These are phyloP conservation scores for Stenodera caucasica DNA, from an alignment of 2,888 invertebrate species.

Conservation along the genomic window DNA sequence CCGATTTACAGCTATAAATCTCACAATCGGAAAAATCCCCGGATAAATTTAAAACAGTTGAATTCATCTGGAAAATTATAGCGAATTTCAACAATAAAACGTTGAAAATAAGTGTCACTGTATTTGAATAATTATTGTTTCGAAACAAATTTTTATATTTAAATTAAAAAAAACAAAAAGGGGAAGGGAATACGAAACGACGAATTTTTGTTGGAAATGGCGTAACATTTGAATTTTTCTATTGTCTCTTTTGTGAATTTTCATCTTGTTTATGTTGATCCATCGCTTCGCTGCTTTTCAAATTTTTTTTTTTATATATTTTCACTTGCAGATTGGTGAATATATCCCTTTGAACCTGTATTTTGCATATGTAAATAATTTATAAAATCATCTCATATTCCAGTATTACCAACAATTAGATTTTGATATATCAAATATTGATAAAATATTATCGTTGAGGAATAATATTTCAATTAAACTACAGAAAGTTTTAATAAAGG, in stretches of 20 bases:
- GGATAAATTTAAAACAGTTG: not conserved
- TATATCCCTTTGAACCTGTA: conserved; percentile 1
- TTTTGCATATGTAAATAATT: conserved; percentile 7
- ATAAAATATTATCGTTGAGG: not conserved
- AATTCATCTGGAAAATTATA: not conserved
- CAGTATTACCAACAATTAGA: no score
- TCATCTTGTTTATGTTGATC: not conserved
- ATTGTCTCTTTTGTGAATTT: not conserved
- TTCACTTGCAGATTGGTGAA: not conserved
- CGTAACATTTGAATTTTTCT: not conserved
- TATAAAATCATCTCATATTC: not conserved
- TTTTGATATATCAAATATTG: not conserved
- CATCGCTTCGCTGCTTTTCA: not conserved
- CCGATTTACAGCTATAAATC: conserved; percentile 5
- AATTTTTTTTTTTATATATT: not conserved
- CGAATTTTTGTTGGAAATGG: not conserved
- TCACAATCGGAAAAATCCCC: not conserved
- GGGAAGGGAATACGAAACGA: not conserved
- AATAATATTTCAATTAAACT: not conserved
- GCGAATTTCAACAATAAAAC: not conserved
- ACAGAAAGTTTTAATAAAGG: not conserved
- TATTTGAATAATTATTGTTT: not conserved
- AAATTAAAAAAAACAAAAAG: not conserved
- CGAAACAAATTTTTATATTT: not conserved
- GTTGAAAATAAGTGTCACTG: not conserved